Conservation (phyloP, 2,113 vertebrate species). For the Heptranchias perlo region DNA sequence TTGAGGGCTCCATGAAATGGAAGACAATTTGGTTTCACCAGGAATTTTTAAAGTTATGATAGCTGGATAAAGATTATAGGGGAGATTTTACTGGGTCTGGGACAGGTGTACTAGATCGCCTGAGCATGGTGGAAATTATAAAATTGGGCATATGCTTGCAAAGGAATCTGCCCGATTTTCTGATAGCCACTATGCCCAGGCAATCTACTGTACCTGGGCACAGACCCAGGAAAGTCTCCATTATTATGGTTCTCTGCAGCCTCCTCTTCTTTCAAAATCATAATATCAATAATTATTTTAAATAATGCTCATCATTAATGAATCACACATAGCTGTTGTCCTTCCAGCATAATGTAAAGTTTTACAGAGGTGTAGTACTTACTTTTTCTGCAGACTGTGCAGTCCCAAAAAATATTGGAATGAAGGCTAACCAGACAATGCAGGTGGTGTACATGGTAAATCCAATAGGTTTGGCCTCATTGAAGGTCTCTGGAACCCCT, state of each 20-base stretch:
- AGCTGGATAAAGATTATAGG: not conserved
- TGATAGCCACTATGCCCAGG: not conserved
- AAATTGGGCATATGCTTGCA: not conserved
- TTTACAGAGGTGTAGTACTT: conserved; percentile 41
- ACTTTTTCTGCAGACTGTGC: conserved; percentile 82
- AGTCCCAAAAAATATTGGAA: conserved; percentile 95
- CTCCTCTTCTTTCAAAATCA: not conserved
- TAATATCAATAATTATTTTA: not conserved
- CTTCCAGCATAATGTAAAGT: not conserved
- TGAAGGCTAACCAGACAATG: conserved; percentile 95
- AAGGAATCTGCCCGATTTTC: not conserved
- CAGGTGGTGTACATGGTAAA: conserved; percentile 99
- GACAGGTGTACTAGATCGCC: not conserved
- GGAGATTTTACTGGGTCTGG: not conserved
- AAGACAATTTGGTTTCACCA: not conserved
- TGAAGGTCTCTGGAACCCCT: conserved; percentile 91
- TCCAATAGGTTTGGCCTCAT: conserved; percentile 95
- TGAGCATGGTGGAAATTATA: not conserved
- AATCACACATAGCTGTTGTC: not conserved
- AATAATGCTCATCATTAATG: not conserved
- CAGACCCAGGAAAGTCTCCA: not conserved
- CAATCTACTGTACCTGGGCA: too few species aligned
- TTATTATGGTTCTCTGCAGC: not conserved
- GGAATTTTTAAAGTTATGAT: not conserved
- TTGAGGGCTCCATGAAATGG: not conserved